These are phyloP conservation scores for Scaptomyza cyrtandrae DNA, from an alignment of 2,888 invertebrate genomes.

Conservation along the genomic window DNA sequence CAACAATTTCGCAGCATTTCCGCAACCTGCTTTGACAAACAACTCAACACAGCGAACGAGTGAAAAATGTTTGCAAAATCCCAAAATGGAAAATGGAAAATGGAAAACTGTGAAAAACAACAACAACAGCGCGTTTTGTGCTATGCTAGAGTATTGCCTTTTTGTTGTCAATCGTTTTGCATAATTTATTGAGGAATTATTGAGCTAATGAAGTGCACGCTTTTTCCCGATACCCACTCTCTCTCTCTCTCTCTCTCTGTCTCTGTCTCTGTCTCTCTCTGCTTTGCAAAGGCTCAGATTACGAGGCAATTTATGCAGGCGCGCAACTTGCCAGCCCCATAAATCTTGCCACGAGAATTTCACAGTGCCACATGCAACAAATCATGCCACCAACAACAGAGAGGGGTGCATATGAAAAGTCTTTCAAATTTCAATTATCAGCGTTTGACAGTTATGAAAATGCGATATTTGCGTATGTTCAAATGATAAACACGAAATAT, in stretches of 20 bases:
- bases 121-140: slow-evolving; percentile 27
- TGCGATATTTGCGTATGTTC: not conserved
- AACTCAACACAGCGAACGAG: not conserved
- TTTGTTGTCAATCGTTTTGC: slow-evolving; percentile 62
- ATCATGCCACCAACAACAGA: slow-evolving; percentile 44
- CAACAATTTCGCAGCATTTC: slow-evolving; percentile 53
- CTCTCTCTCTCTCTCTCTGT: no score
- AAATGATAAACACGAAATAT: not conserved
- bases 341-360: slow-evolving; percentile 67
- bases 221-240: slow-evolving; percentile 32
- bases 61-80: not conserved
- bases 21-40: slow-evolving; percentile 23
- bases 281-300: slow-evolving; percentile 48
- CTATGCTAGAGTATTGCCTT: slow-evolving; percentile 19
- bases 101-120: slow-evolving; percentile 35
- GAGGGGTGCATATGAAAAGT: slow-evolving; percentile 22
- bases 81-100: no score
- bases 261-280: no score
- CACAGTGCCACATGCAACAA: slow-evolving; percentile 64
- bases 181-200: slow-evolving; percentile 74
- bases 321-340: slow-evolving; percentile 60
- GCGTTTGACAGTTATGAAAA: not conserved
- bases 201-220: slow-evolving; percentile 76
- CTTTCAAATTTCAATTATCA: not conserved
- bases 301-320: slow-evolving; percentile 75